Conservation (phyloP, 2,113 vertebrate genomes). For the Todiramphus saurophagus region DNA sequence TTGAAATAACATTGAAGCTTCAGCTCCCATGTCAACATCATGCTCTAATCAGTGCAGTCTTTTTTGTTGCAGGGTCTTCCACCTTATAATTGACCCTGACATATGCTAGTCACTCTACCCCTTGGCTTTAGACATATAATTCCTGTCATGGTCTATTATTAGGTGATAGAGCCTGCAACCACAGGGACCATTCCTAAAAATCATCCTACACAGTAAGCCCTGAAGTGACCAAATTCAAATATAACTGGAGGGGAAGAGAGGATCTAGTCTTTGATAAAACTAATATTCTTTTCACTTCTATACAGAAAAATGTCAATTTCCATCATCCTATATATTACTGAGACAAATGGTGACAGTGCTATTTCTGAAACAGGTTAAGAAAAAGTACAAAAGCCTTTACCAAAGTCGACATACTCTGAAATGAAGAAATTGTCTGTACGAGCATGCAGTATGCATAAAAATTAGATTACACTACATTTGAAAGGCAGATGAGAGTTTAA, state of each 20-base stretch:
- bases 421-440: constrained; percentile 49
- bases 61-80: constrained; percentile 67
- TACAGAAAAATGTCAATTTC: constrained; percentile 58
- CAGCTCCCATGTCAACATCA: constrained; percentile 56
- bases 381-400: constrained; percentile 52
- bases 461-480: constrained; percentile 64
- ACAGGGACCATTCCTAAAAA: constrained; percentile 51
- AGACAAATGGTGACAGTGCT: constrained; percentile 56
- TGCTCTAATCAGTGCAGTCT: constrained; percentile 68
- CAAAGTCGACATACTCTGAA: constrained; percentile 27
- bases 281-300: constrained; percentile 54
- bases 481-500: constrained; percentile 66
- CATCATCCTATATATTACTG: background rate
- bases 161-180: constrained; percentile 66
- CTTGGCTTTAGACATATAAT: constrained; percentile 64
- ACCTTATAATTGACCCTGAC: constrained; percentile 73
- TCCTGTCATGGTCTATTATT: constrained; percentile 71
- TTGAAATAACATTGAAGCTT: constrained; percentile 60
- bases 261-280: constrained; percentile 47
- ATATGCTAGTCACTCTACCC: constrained; percentile 68
- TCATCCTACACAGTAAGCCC: constrained; percentile 25
- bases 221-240: constrained; percentile 55
- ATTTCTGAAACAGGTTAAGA: constrained; percentile 64
- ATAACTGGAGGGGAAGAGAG: constrained; percentile 36
- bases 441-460: constrained; percentile 64